These are phyloP conservation scores for Phylloscopus whistleri DNA, from an alignment of 2,113 vertebrate species.

Conservation along the genomic window DNA sequence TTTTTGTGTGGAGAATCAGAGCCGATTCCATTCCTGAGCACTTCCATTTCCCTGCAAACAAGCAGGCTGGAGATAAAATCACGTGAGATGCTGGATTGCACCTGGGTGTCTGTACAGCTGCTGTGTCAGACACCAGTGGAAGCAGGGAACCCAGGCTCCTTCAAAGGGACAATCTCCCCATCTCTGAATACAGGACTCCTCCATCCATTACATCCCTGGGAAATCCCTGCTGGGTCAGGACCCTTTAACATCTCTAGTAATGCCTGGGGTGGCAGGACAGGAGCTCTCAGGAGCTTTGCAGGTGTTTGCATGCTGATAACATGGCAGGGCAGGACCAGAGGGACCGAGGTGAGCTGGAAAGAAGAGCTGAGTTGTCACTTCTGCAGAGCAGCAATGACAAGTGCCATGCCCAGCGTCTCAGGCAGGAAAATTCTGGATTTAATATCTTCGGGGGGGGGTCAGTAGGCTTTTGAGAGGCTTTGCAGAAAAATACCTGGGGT, in stretches of 20 bases:
- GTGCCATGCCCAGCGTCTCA: background rate
- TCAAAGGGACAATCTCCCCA: background rate
- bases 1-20: background rate
- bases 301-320: background rate
- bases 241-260: background rate
- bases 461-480: background rate
- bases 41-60: background rate
- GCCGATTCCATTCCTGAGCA: background rate
- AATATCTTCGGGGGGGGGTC: rapidly evolving
- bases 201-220: background rate
- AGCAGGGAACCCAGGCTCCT: background rate
- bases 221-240: background rate
- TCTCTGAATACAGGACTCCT: background rate
- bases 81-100: background rate
- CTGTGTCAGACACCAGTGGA: background rate
- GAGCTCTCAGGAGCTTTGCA: background rate
- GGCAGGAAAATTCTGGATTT: background rate
- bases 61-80: background rate
- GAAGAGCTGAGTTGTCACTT: background rate
- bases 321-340: background rate
- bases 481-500: background rate
- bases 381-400: rapidly evolving
- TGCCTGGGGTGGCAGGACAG: background rate
- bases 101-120: background rate
- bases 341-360: background rate